Percentiles rank a stretch among this genome's conserved stretches.
Evolutionary conservation across 2,797 vertebrate species (phyloP).

Genomic region (Microhierax caerulescens): DNA sequence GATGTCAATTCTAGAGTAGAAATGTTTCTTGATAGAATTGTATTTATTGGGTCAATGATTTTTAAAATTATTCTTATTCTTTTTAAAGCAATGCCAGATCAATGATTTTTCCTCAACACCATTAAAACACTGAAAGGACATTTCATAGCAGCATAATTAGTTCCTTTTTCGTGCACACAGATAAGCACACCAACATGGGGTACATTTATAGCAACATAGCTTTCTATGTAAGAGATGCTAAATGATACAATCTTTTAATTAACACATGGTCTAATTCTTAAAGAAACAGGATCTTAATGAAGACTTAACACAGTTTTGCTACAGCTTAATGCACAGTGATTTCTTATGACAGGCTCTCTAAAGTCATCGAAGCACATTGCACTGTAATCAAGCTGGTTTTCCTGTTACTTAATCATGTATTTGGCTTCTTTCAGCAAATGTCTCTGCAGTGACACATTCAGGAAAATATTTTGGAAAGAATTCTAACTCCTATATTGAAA

Average conservation of each 20-base stretch:
- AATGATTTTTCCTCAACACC: background rate
- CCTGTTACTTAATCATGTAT: background rate
- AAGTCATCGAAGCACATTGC: background rate
- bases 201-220: background rate
- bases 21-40: background rate
- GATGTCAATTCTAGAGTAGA: background rate
- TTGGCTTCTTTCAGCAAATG: background rate
- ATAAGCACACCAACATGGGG: background rate
- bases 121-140: background rate
- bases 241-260: background rate
- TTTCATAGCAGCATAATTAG: background rate
- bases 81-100: background rate
- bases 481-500: background rate
- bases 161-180: background rate
- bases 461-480: background rate
- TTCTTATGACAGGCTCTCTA: background rate
- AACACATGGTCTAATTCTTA: background rate
- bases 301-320: background rate
- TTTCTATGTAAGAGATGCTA: background rate
- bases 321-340: background rate
- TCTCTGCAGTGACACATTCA: background rate
- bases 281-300: background rate
- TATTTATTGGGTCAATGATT: background rate
- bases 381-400: background rate
- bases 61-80: background rate